Conservation (phyloP, 2,888 invertebrate genomes). For the Euclidia mi region DNA sequence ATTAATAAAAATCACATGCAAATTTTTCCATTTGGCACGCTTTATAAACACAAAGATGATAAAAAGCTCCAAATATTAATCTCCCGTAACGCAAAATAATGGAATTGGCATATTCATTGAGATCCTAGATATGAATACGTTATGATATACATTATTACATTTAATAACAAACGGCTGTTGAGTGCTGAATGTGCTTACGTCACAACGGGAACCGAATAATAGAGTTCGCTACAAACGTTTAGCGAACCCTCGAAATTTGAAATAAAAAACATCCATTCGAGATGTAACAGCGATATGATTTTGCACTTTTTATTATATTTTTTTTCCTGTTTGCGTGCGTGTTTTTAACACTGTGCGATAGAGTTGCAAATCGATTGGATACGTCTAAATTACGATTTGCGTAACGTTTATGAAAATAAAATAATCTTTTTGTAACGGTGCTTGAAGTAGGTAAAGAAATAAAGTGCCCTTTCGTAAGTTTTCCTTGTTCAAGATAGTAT, state of each 20-base stretch:
- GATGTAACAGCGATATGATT: conserved; percentile 89
- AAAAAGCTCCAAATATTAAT: conserved; percentile 52
- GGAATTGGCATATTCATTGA: conserved; percentile 84
- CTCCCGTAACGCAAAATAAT: conserved; percentile 63
- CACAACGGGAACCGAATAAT: conserved; percentile 86
- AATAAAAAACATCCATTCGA: conserved; percentile 88
- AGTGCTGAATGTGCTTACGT: conserved; percentile 86
- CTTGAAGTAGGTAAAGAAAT: background rate
- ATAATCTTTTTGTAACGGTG: conserved; percentile 1
- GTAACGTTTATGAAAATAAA: conserved; percentile 21
- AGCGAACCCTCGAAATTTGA: conserved; percentile 88
- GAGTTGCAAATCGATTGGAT: conserved; percentile 74
- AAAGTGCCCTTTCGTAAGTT: background rate
- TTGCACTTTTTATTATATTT: conserved; percentile 82
- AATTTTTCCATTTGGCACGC: background rate
- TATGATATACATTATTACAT: conserved; percentile 88
- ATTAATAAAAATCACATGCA: conserved; percentile 1
- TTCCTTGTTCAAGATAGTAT: conserved; percentile 6
- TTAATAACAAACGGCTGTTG: conserved; percentile 86
- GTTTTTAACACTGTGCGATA: conserved; percentile 80
- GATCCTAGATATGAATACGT: conserved; percentile 87
- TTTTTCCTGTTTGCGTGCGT: conserved; percentile 74
- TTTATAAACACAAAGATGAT: conserved; percentile 19
- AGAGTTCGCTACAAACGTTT: conserved; percentile 88
- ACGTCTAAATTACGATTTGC: conserved; percentile 57